Evolutionary conservation across 2,113 vertebrate species (phyloP), one percentile per base, ranked within the genome.

Genomic region (Pungitius pungitius): DNA sequence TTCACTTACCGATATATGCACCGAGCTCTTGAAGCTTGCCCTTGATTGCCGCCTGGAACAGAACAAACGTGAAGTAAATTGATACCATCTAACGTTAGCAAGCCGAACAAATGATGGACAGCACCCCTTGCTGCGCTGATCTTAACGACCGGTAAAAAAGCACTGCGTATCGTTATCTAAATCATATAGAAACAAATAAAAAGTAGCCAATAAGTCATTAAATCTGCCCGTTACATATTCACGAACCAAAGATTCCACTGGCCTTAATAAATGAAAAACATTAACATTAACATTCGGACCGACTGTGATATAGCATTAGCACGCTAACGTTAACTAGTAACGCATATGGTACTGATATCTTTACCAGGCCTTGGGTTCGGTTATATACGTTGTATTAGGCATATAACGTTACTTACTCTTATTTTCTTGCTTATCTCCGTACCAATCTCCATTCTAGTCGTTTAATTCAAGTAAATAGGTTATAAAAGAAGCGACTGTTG

Each of bases 1-100:
- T 55, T 49, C 3, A 93, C 97, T 95, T 94, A 99, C 98, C 98
- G 1, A 99, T 96, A 75, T 99, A 99, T 52, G 97, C 97, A 49
- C 97, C 97, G 17, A 99, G 94, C 86, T 99, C 98, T 80, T 99
- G 97, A 49, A 99, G 90, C 88, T 99, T 99, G 54, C 95, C 95
- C 88, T 99, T 99, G 87, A 99, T 99, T 77, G 98, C 97, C 88
- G 95, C 95, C 98, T 99, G 81, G 20, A 89, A 88, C 37, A 58
- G 6, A 77, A 33, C 33, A 64, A 20, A 43, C 33, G 10, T 12
- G 57, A 3, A 69, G 8, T 18, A 18, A 51, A 26, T 35, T 26
- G 2, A 39, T 26, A 27, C 40, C 27, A 37, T n/a, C 7, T 3
- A n/a, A n/a, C n/a, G n/a, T n/a, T n/a, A 6, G 20, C 2, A 26